Conservation (phyloP, 1,140 invertebrate species). For the Aporrectodea caliginosa region DNA sequence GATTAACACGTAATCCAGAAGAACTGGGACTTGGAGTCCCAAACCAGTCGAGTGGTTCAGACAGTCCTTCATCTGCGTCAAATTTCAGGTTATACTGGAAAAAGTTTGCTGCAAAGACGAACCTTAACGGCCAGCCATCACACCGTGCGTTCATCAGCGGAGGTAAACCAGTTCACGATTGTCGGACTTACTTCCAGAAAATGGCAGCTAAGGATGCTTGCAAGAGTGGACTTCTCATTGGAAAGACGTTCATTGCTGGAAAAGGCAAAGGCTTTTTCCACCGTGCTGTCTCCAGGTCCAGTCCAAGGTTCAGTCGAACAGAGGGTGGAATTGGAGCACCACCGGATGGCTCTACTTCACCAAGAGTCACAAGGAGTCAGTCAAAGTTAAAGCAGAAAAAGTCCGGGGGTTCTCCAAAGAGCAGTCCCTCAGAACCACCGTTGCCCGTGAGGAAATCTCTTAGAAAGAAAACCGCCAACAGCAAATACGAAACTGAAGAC, state of each 20-base stretch:
- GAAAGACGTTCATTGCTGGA: conserved; percentile 7
- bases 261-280: conserved; percentile 14
- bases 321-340: background rate
- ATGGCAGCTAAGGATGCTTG: conserved; percentile 6
- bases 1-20: conserved; percentile 6
- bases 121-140: conserved; percentile 17
- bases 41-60: background rate
- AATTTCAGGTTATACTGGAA: conserved; percentile 24
- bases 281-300: conserved; percentile 5
- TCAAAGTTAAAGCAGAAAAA: conserved; percentile 6
- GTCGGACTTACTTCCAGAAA: conserved; percentile 14
- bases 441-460: conserved; percentile 8
- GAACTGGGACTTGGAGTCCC: background rate
- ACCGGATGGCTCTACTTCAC: conserved; percentile 12
- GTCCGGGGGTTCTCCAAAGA: background rate
- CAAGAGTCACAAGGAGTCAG: conserved; percentile 22
- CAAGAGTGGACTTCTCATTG: conserved; percentile 10
- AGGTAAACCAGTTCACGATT: conserved; percentile 15
- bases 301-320: background rate
- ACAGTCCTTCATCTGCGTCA: background rate
- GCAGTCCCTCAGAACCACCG: background rate
- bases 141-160: background rate
- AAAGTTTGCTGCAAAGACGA: conserved; percentile 21
- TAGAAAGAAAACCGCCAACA: conserved; percentile 18
- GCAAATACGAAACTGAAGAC: conserved; percentile 9